Conservation (phyloP, 1,140 invertebrate species). For the Littorina saxatilis region DNA sequence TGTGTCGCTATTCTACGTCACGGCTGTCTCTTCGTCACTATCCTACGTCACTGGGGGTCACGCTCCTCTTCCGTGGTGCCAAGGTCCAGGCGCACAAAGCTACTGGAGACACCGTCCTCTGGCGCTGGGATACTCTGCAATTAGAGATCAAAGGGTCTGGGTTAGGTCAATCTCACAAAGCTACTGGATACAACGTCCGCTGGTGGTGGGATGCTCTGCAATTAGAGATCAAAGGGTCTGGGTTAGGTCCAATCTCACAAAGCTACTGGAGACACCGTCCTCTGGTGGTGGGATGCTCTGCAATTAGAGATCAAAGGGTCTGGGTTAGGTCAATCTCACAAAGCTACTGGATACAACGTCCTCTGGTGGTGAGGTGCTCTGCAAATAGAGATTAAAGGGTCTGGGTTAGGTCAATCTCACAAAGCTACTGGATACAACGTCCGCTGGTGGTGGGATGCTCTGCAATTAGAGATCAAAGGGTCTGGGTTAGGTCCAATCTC, state of each 20-base stretch:
- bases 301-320: neutral
- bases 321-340: neutral
- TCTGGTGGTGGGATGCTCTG: slow-evolving; percentile 21
- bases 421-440: neutral
- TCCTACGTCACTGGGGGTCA: neutral
- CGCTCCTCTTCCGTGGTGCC: slow-evolving; percentile 19
- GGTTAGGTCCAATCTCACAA: too few relatives aligned
- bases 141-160: neutral
- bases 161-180: neutral
- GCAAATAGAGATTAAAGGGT: neutral
- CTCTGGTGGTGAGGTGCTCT: slow-evolving; percentile 24
- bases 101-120: slow-evolving; percentile 23
- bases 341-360: slow-evolving; percentile 23
- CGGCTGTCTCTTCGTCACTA: neutral
- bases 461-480: neutral
- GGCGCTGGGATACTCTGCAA: slow-evolving; percentile 16
- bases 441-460: neutral
- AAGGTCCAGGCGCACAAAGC: slow-evolving; percentile 29
- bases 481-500: too few relatives aligned
- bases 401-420: neutral
- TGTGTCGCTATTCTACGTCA: too few relatives aligned
- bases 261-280: neutral
- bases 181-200: too few relatives aligned
- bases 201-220: neutral
- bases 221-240: neutral